Evolutionary conservation across 2,113 vertebrate species (phyloP), one percentile per base, ranked within the genome.

Genomic region (Pygoscelis antarcticus): DNA sequence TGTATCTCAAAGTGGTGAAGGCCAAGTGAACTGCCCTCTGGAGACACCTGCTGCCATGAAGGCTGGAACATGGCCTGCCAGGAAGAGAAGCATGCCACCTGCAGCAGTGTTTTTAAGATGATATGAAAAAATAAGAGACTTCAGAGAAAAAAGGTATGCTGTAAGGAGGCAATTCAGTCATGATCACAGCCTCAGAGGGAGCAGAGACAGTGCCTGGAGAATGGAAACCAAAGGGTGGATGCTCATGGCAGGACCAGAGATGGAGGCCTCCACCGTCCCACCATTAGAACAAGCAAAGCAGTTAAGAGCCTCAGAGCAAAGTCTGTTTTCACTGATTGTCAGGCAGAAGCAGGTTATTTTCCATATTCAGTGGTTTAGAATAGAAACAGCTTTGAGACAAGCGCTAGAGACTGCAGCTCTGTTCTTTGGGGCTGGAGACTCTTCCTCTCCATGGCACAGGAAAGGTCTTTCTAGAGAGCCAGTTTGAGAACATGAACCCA

Each of bases 261-360:
- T 11, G 19, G 27, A 47, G 16, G 5, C 30, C 49, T 52, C 29
- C 15, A 1, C 54, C n/a, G 25, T 14, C 13, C 57, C 68, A 29
- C 6, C 55, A 8, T 13, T 13, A 42, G 21, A 71, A 49, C 13
- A 47, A 76, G 62, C 10, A 51, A 20, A 34, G 15, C 19, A 52
- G 42, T 32, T 74, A 38, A n/a, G 13, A 22, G 25, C 14, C 81
- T 72, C 7, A 40, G 32, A 47, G 52, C 36, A 52, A 86, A 61
- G 58, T 16, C 8, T 16, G 0, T 44, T 52, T 62, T 32, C n/a
- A 54, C 57, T 2, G 17, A n/a, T 0, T 17, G 42, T 8, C 34
- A 40, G 32, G n/a, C 20, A 51, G 18, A 87, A 76, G 44, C 18
- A 36, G 11, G 13, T 22, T 47, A 17, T 49, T 29, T 20, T 25